Percentiles rank a stretch among this genome's conserved stretches.
Evolutionary conservation across 2,888 invertebrate genomes (phyloP).

Genomic region (Liodrosophila aerea): DNA sequence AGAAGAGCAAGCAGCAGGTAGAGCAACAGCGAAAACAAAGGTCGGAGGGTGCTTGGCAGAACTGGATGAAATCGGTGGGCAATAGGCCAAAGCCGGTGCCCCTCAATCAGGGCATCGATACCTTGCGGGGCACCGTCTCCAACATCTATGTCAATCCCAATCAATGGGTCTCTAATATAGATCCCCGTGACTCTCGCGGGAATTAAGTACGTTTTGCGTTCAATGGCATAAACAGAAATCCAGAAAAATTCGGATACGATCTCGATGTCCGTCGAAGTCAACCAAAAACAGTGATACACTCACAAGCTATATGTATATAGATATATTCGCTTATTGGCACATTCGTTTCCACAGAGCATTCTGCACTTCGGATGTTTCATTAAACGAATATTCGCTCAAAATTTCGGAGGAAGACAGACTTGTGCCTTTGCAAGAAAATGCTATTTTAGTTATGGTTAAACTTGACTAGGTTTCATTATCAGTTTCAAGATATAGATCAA

Average conservation of each 20-base stretch:
- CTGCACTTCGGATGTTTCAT: conserved; percentile 37
- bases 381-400: conserved; percentile 33
- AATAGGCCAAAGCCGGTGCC: conserved; percentile 81
- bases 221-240: too few species aligned
- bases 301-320: background rate
- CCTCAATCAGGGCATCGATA: conserved; percentile 79
- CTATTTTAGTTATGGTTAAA: too few species aligned
- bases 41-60: conserved; percentile 74
- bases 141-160: conserved; percentile 81
- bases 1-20: conserved; percentile 62
- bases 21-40: conserved; percentile 61
- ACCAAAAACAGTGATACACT: conserved; percentile 15
- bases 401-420: background rate
- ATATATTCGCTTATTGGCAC: conserved; percentile 36
- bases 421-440: background rate
- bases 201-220: conserved; percentile 24
- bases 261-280: background rate
- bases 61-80: conserved; percentile 78
- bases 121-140: conserved; percentile 80
- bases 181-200: conserved; percentile 48
- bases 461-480: too few species aligned
- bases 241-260: background rate
- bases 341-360: conserved; percentile 31
- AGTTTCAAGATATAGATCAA: too few species aligned
- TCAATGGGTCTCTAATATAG: conserved; percentile 76